Evolutionary conservation across 2,888 invertebrate genomes (phyloP).

Genomic region (Cetonia aurata): DNA sequence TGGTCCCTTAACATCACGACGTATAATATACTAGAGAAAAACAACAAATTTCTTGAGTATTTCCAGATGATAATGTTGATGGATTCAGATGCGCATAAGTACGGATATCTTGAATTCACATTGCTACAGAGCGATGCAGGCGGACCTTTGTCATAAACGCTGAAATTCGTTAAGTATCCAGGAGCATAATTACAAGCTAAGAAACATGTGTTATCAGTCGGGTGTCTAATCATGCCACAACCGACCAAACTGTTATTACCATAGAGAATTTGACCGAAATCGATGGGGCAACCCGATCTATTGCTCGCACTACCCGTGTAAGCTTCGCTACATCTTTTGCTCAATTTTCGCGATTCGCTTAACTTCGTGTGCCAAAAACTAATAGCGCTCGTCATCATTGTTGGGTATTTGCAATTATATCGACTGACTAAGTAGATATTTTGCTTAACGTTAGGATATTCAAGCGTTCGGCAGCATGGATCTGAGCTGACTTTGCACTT

Average conservation of each 20-base stretch:
- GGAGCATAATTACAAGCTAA: conserved; percentile 6
- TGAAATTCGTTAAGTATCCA: conserved; percentile 1
- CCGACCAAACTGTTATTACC: conserved; percentile 2
- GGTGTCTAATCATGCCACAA: neutral
- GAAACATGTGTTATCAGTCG: neutral
- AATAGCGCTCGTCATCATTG: neutral
- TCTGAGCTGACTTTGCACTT: neutral
- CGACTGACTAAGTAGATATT: neutral
- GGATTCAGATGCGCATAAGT: neutral
- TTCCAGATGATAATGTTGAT: too few relatives aligned
- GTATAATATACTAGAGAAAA: too few relatives aligned
- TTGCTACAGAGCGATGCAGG: neutral
- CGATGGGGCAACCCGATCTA: neutral
- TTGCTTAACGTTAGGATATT: conserved; percentile 4
- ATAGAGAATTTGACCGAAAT: neutral
- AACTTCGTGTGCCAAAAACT: neutral
- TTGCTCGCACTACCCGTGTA: neutral
- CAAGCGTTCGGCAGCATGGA: neutral
- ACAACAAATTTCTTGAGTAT: too few relatives aligned
- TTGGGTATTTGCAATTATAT: neutral
- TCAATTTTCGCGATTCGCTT: neutral
- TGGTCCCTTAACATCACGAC: too few relatives aligned
- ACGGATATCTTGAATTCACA: neutral
- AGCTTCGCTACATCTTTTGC: neutral
- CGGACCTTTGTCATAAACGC: neutral